Evolutionary conservation across 2,797 vertebrate genomes (phyloP), one percentile per base, ranked within the genome.

Genomic region (Phylloscopus collybita): DNA sequence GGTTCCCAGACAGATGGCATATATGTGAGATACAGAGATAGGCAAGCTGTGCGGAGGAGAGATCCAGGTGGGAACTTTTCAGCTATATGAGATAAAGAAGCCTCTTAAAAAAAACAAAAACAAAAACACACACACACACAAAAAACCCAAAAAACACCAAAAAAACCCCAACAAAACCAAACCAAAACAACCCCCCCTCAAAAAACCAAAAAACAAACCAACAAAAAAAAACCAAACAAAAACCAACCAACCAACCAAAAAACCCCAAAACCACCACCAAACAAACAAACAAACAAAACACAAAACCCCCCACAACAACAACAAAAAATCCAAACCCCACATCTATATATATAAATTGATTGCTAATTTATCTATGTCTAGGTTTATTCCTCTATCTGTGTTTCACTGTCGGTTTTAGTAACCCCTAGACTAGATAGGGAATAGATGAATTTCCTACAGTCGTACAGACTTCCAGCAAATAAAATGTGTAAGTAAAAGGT

Each of bases 361-460:
- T 53, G 11, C 51, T 73, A 92, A 91, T 71, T 83, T 91, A 87
- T 75, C 81, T 75, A 8, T 59, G 51, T 64, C 89, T 91, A 22
- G 12, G 50, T 85, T 92, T 93, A 96, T 83, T 65, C 81, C n/a
- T 91, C 69, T 84, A 70, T 90, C 78, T 82, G 27, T 59, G 44
- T 80, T 80, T 90, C 54, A 36, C 47, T 83, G 45, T 87, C 87
- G 54, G 62, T 75, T 88, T 80, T 69, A 70, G 69, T 57, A 92
- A 85, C 74, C 54, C 15, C 16, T 40, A 72, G 61, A 69, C 67
- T 38, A 85, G 65, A 86, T 4, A 78, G 60, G 65, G 12, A 45
- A 45, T 29, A 90, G 32, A 49, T 0, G 1, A 90, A 79, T 74
- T 62, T 89, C 42, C 78, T 88, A 60, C 16, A 74, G 26, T 15